These are phyloP conservation scores for Phengaris alcon DNA, from an alignment of 2,888 invertebrate genomes.

Conservation along the genomic window DNA sequence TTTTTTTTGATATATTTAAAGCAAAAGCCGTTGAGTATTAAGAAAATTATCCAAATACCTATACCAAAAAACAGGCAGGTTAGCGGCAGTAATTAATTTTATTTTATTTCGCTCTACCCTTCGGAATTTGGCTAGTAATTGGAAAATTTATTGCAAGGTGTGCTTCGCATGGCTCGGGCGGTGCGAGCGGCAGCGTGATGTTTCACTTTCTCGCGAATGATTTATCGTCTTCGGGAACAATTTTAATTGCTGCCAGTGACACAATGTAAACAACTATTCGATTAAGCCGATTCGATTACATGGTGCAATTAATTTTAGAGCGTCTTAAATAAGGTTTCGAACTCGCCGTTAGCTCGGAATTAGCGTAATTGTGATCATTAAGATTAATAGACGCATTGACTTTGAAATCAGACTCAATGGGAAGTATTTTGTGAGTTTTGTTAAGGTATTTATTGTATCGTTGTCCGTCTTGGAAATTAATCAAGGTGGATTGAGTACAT, in stretches of 20 bases:
- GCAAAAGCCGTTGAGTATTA: not conserved
- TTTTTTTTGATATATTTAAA: not conserved
- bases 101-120: constrained; percentile 67
- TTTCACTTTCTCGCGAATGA: constrained; percentile 77
- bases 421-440: not conserved
- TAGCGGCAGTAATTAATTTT: constrained; percentile 62
- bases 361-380: constrained; percentile 29
- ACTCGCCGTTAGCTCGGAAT: constrained; percentile 33
- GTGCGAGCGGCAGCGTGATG: constrained; percentile 61
- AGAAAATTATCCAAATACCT: not conserved
- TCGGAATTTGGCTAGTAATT: constrained; percentile 71
- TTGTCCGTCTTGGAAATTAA: not conserved
- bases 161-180: constrained; percentile 44
- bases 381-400: constrained; percentile 27
- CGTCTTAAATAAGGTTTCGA: constrained; percentile 47
- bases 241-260: constrained; percentile 78
- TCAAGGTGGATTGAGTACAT: no score
- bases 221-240: constrained; percentile 76
- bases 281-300: constrained; percentile 77
- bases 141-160: constrained; percentile 78
- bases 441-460: not conserved
- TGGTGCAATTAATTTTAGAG: constrained; percentile 71
- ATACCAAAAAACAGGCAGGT: constrained; percentile 24
- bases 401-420: not conserved
- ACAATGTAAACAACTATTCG: constrained; percentile 79